Base-by-base conservation (phyloP, 2,888 invertebrate genomes). In the Drosophila infuscata region DNA sequence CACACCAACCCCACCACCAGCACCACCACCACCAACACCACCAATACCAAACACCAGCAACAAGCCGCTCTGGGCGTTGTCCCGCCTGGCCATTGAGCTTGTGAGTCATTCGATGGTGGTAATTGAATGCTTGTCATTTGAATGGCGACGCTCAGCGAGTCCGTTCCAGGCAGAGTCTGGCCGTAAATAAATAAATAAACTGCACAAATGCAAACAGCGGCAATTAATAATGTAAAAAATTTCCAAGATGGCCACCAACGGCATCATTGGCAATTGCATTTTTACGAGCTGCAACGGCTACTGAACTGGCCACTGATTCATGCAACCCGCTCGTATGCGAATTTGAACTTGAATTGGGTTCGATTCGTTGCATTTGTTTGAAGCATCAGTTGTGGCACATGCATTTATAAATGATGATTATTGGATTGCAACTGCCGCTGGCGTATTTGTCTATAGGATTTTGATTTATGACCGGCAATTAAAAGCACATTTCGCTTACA, bases 381-480 rank as follows among this genome's bases (percentile, higher is more conserved):
- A 63, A 56, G 61, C 46, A 64, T 76, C 72, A 69, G 66, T 77
- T 75, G 72, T 75, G 72, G 71, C 76, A 70, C 69, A 59, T 72
- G 76, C 74, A 70, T 73, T 81, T 74, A 64, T 75, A 81, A 86
- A 84, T 75, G 60, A 82, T 75, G 60, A 82, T 75, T 74, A 70
- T 75, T 74, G 74, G 74, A 72, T 54, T 79, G 51, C 69, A 63
- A 62, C 69, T 62, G 68, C 66, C 62, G 54, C 49, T 12, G n/a
- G 54, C 29, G 25, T 46, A 35, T 48, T 57, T 33, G 20, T 60
- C 56, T 25, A 25, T 43, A 76, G 32, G 52, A 56, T 38, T 54
- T 83, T 91, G 91, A 91, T 92, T 91, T 88, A 91, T 87, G 87
- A 72, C 70, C 76, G 61, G 78, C 90, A 91, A 92, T 91, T 91